A percentile compares a stretch with the other conserved stretches of the same genome.
phyloP scores from a whole-genome alignment of 23 tunicate genomes.

The Phallusia fumigata region DNA sequence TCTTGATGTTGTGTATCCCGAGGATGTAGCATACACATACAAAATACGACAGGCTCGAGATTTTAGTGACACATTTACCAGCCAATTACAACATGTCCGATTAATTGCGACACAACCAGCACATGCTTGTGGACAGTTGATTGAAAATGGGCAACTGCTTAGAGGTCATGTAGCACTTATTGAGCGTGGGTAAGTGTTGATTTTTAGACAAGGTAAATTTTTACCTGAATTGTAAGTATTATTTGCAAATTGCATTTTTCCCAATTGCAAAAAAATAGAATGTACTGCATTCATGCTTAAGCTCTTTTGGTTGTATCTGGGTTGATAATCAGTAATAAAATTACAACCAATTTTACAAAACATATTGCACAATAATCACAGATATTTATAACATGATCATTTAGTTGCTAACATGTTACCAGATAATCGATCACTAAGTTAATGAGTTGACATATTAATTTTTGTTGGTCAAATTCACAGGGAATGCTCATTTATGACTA shows the following conservation, averaged over 20 bases:
- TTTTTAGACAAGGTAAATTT: neutral
- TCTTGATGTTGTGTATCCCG: conserved; percentile 74
- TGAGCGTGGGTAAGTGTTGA: neutral
- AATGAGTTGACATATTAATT: too few relatives aligned
- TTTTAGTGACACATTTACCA: conserved; percentile 50
- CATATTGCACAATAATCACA: too few relatives aligned
- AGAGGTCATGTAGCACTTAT: conserved; percentile 73
- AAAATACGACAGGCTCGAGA: conserved; percentile 82
- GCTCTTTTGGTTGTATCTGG: too few relatives aligned
- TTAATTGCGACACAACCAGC: conserved; percentile 65
- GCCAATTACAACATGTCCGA: conserved; percentile 19
- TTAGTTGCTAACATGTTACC: too few relatives aligned
- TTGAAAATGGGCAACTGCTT: conserved; percentile 45
- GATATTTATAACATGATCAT: too few relatives aligned
- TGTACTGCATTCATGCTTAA: too few relatives aligned
- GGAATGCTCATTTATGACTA: conserved; percentile 80
- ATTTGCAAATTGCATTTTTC: too few relatives aligned
- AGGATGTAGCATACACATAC: conserved; percentile 71
- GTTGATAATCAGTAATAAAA: too few relatives aligned
- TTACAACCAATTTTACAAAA: too few relatives aligned
- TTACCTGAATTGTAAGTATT: too few relatives aligned
- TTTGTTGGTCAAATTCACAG: conserved; percentile 11
- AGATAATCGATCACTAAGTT: too few relatives aligned
- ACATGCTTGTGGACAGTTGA: conserved; percentile 62
- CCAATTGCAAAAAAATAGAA: too few relatives aligned